A percentile compares a stretch with the other conserved stretches of the same genome.
phyloP scores from a whole-genome alignment of 2,113 vertebrate genomes.

The Laticauda laticaudata region DNA sequence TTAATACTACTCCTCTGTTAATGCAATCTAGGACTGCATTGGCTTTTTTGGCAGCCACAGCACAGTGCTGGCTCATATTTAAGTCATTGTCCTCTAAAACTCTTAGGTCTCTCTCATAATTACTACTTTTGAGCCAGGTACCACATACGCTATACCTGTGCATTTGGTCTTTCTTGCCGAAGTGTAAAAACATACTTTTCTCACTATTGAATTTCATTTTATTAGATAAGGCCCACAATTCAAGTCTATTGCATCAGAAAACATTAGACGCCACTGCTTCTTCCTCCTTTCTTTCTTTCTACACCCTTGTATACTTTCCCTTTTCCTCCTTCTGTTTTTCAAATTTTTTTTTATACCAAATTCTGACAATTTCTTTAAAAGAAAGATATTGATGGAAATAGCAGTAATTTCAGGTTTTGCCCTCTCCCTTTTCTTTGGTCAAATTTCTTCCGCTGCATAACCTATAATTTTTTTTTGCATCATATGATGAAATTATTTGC shows the following conservation, averaged over 20 bases:
- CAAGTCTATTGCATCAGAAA: background rate
- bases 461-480: background rate
- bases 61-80: background rate
- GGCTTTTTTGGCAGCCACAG: no score
- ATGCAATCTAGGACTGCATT: no score
- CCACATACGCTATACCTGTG: background rate
- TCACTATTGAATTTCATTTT: background rate
- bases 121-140: no score
- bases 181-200: background rate
- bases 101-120: no score
- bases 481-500: background rate
- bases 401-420: background rate
- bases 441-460: fast-evolving
- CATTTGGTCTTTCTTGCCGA: background rate
- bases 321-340: background rate
- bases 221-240: background rate
- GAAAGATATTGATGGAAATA: background rate
- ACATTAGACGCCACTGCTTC: background rate
- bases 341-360: background rate
- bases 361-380: background rate
- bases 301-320: background rate
- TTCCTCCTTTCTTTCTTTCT: background rate
- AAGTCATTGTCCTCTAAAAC: no score
- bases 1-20: no score
- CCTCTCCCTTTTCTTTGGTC: background rate